Conservation (phyloP, 2,113 vertebrate genomes). For the Tenrec ecaudatus region DNA sequence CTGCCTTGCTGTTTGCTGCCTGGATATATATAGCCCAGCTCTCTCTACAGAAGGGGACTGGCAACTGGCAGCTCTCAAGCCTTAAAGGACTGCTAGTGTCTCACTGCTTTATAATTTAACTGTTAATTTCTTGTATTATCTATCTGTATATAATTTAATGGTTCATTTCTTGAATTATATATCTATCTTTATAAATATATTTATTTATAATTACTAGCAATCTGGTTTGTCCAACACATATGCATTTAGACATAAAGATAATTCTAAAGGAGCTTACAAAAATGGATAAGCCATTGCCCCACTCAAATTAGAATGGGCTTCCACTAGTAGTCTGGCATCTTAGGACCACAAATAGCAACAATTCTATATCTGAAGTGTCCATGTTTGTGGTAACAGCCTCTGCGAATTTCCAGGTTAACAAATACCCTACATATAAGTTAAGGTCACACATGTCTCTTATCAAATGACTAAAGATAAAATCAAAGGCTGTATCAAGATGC, state of each 20-base stretch:
- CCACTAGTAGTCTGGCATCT: neutral
- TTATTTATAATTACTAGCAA: no score
- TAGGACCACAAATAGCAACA: neutral
- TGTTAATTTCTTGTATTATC: no score
- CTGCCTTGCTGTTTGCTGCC: no score
- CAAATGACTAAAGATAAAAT: neutral
- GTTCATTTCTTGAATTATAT: no score
- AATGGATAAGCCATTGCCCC: neutral
- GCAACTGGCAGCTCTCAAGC: no score
- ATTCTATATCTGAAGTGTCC: neutral
- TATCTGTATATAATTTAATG: no score
- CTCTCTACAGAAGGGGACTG: no score
- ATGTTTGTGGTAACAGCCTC: neutral
- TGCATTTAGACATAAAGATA: constrained; percentile 7
- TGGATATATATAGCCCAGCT: no score
- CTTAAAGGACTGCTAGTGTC: no score
- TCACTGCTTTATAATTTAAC: no score
- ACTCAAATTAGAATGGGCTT: neutral
- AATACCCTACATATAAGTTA: constrained; percentile 33
- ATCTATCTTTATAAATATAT: no score
- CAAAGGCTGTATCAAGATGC: neutral
- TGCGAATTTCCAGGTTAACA: constrained; percentile 6
- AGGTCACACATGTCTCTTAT: neutral
- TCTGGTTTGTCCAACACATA: no score
- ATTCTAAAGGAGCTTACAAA: neutral